These are phyloP conservation scores for Tiliqua scincoides DNA, from an alignment of 2,113 vertebrate species.

Conservation along the genomic window DNA sequence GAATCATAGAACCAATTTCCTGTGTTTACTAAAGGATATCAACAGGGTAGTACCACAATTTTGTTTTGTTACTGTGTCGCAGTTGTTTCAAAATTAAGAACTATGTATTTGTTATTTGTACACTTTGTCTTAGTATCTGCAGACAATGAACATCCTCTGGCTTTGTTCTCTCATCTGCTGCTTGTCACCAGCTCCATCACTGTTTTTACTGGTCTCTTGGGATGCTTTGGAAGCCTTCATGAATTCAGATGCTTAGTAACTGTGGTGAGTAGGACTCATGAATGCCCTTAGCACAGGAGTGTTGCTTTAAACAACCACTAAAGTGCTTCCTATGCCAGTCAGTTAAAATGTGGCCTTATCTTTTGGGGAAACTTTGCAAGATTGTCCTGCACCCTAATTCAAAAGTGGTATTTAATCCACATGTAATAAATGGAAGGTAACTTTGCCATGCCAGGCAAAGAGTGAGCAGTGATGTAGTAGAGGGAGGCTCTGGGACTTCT, in stretches of 20 bases:
- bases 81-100: neutral
- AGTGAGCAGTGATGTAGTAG: too few species aligned
- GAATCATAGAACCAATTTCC: neutral
- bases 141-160: conserved; percentile 27
- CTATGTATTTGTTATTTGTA: conserved; percentile 23
- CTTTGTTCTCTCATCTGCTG: conserved; percentile 44
- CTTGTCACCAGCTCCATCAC: conserved; percentile 44
- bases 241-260: conserved; percentile 53
- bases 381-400: neutral
- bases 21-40: neutral
- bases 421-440: neutral
- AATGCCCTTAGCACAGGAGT: neutral
- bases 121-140: conserved; percentile 43
- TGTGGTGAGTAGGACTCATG: conserved; percentile 38
- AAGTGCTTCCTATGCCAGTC: too few species aligned
- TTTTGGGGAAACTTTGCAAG: neutral
- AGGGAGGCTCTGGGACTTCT: too few species aligned
- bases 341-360: neutral
- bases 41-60: neutral
- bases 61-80: neutral
- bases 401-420: neutral
- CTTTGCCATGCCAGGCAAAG: neutral
- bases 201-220: conserved; percentile 49
- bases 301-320: neutral
- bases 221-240: conserved; percentile 56